A percentile compares a stretch with the other conserved stretches of the same genome.
Conservation (phyloP, 2,797 vertebrate genomes). For the Rallus crepitans region DNA sequence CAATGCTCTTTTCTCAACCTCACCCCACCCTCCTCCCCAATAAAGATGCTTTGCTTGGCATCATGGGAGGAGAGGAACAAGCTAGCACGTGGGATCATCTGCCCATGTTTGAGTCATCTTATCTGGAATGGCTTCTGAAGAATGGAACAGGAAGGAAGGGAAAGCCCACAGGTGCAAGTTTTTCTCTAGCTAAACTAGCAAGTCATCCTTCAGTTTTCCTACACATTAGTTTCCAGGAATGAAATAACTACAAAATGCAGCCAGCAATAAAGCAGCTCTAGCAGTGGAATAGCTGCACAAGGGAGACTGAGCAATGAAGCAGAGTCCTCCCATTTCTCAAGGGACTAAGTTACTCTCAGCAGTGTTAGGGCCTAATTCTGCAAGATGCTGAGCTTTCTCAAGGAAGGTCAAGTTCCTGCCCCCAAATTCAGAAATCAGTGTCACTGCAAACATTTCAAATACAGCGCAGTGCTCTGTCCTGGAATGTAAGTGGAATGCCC, state of each 20-base stretch:
- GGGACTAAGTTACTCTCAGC: neutral
- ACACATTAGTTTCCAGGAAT: slow-evolving; percentile 3
- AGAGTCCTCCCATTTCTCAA: slow-evolving; percentile 10
- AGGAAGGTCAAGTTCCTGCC: neutral
- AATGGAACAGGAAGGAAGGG: neutral
- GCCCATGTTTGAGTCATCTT: neutral
- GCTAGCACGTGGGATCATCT: neutral
- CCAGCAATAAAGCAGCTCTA: slow-evolving; percentile 6
- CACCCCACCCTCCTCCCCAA: no score
- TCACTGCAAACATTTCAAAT: neutral
- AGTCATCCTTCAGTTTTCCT: slow-evolving; percentile 29
- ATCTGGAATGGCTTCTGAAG: slow-evolving; percentile 30
- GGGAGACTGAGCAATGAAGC: neutral
- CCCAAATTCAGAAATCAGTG: neutral
- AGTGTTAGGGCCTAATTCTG: neutral
- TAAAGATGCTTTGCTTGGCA: neutral
- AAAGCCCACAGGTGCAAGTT: neutral
- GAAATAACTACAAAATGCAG: slow-evolving; percentile 17
- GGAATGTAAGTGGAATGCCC: neutral
- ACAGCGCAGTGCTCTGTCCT: neutral
- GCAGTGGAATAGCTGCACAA: neutral
- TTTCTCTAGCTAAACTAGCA: neutral
- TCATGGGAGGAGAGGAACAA: neutral
- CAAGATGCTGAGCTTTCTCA: neutral
- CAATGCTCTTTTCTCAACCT: neutral